Evolutionary conservation across 2,113 vertebrate species (phyloP), one percentile per base, ranked within the genome.

Genomic region (Turdus rufiventris): DNA sequence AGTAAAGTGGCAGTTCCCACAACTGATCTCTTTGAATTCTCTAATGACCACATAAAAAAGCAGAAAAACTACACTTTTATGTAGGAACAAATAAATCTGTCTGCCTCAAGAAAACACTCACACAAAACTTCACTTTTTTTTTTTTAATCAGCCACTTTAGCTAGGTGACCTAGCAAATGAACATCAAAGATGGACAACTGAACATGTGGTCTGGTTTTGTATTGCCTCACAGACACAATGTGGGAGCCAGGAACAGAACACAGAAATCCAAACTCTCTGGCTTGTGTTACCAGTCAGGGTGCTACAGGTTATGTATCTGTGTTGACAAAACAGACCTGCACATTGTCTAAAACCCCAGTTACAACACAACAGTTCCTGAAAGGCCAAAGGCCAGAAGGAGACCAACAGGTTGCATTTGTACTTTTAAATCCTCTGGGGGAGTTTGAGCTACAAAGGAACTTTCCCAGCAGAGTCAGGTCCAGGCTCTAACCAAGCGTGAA

Each of bases 271-370:
- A 91, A 40, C 47, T 88, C 84, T 75, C 71, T 40, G 75, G 47
- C 60, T 83, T 67, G 48, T 24, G 48, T 71, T 91, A 94, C 71
- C 76, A 93, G 61, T 34, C 56, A 84, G 34, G 31, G 88, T 71
- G 65, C 51, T 77, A 83, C 0, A 0, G 60, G 75, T 88, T 95
- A 88, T 53, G 51, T 21, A 71, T 36, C 79, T 84, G 48, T 93
- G 83, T 93, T 94, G 85, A 94, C 88, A 95, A 95, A 96, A 97
- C 84, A 96, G 43, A 54, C 72, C 66, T 20, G 50, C 33, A 50
- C 57, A 82, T 92, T 93, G 84, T 88, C 93, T 66, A 91, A 90
- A 93, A 79, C 31, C 48, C 50, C 74, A 66, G 38, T 65, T 88
- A 89, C 75, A 93, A 84, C 43, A 71, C 28, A 93, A 71, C 29